These are phyloP conservation scores for Erythrocercus mccallii DNA, from an alignment of 2,113 vertebrate genomes.

Conservation along the genomic window DNA sequence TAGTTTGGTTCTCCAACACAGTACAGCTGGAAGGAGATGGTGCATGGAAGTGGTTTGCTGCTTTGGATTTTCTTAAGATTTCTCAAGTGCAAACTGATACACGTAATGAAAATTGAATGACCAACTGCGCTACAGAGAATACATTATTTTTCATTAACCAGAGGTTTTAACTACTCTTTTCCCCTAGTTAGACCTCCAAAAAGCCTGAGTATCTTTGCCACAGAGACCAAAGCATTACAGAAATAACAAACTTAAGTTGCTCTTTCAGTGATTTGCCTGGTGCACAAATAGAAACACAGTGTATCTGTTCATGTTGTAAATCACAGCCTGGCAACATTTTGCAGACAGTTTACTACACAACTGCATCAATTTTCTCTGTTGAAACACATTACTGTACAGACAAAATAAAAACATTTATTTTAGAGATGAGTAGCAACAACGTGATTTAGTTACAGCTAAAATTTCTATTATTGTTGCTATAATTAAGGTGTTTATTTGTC, in stretches of 20 bases:
- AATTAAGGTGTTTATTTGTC: constrained; percentile 15
- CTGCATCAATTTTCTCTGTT: neutral
- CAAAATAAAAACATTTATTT: constrained; percentile 24
- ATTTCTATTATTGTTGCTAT: neutral
- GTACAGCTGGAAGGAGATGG: neutral
- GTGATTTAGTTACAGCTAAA: neutral
- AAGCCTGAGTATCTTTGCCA: neutral
- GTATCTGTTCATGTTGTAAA: neutral
- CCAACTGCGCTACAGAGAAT: neutral
- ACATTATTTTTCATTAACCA: neutral
- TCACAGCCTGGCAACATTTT: neutral
- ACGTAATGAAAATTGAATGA: fast-evolving
- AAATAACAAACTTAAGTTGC: neutral
- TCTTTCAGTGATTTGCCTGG: neutral
- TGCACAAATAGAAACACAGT: neutral
- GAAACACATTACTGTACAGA: neutral
- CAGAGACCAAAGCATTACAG: neutral
- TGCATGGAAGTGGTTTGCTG: neutral
- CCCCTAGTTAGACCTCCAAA: neutral
- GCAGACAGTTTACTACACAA: neutral
- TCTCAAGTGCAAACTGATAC: neutral
- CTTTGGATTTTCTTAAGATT: neutral
- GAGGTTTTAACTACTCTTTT: neutral
- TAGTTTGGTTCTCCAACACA: neutral
- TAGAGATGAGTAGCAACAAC: neutral